These are phyloP conservation scores for cattle (Bos taurus) DNA, from an alignment of 2,113 vertebrate genomes.

Conservation along the genomic window ARS-UCD2.0 NC_037343.1:49415501-49416000, in stretches of 20 bases:
- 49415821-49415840: neutral
- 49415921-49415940: neutral
- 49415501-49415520: accelerated
- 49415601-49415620: neutral
- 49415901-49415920: neutral
- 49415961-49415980: neutral
- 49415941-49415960: neutral
- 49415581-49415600: accelerated
- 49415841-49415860: neutral
- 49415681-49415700: neutral
- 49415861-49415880: accelerated
- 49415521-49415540: neutral
- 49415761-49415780: too few species aligned
- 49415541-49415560: accelerated
- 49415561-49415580: neutral
- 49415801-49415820: neutral
- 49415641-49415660: too few species aligned
- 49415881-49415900: neutral
- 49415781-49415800: neutral
- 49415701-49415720: accelerated
- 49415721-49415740: neutral
- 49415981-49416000: neutral
- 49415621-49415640: neutral
- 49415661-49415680: neutral
- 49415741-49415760: neutral